These are phyloP conservation scores for Lagria hirta DNA, from an alignment of 2,888 invertebrate species.

Conservation along the genomic window DNA sequence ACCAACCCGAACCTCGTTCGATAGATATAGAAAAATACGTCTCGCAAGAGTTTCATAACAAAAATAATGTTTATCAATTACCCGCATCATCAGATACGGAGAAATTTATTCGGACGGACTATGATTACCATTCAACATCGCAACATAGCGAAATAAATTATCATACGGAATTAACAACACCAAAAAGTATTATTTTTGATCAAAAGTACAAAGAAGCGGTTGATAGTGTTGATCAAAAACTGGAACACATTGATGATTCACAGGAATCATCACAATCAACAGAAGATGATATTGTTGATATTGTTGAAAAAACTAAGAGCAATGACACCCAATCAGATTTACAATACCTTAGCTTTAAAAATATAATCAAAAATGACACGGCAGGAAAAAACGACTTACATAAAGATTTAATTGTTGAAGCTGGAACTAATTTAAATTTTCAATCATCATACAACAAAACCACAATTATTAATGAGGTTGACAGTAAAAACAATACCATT, in stretches of 20 bases:
- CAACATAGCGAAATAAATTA: constrained; percentile 20
- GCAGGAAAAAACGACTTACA: constrained; percentile 41
- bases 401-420: constrained; percentile 50
- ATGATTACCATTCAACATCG: constrained; percentile 23
- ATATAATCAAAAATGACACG: constrained; percentile 40
- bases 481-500: constrained; percentile 17
- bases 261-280: constrained; percentile 20
- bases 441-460: constrained; percentile 60
- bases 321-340: constrained; percentile 37
- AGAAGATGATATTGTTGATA: constrained; percentile 29
- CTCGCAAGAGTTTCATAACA: constrained; percentile 58
- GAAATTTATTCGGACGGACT: constrained; percentile 41
- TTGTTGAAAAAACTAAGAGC: constrained; percentile 33
- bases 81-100: constrained; percentile 55
- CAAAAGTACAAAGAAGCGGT: constrained; percentile 58
- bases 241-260: constrained; percentile 43
- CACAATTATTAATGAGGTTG: constrained; percentile 55
- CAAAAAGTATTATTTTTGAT: constrained; percentile 59
- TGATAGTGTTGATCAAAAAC: constrained; percentile 58
- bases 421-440: constrained; percentile 55
- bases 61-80: constrained; percentile 57
- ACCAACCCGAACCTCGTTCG: constrained; percentile 37
- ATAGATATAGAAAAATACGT: constrained; percentile 54
- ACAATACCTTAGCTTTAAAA: constrained; percentile 42
- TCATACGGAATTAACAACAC: constrained; percentile 55